Conservation (phyloP, 2,797 vertebrate species). For the Alexandromys oeconomus region DNA sequence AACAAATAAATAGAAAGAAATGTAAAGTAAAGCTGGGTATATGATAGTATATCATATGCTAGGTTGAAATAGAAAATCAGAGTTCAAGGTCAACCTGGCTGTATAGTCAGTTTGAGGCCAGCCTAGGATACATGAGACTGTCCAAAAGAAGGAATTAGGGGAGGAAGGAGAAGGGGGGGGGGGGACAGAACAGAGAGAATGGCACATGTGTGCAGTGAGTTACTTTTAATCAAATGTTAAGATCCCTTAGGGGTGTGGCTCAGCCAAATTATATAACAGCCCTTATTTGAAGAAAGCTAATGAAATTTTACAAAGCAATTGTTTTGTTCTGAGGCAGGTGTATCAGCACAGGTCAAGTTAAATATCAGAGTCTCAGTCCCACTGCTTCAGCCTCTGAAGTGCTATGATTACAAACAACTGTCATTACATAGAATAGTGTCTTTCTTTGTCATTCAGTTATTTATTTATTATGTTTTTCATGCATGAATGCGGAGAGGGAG, state of each 20-base stretch:
- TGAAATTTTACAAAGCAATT: neutral
- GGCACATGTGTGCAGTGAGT: neutral
- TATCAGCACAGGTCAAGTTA: neutral
- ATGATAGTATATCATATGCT: neutral
- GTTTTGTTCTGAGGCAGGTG: neutral
- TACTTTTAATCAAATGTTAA: neutral
- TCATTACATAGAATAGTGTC: neutral
- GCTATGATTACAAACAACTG: neutral
- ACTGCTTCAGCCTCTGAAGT: neutral
- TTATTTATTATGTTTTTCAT: neutral
- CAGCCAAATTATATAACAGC: neutral
- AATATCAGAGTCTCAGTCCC: neutral
- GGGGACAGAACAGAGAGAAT: neutral
- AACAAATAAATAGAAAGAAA: neutral
- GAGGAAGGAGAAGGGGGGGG: neutral
- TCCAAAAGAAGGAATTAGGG: neutral
- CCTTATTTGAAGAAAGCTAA: neutral
- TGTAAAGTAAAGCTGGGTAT: neutral
- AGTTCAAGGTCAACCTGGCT: neutral
- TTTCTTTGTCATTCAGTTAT: neutral
- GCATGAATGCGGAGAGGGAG: neutral
- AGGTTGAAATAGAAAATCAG: neutral
- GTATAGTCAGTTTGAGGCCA: neutral
- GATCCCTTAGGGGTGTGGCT: neutral
- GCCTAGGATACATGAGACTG: neutral